A percentile compares a stretch with the other conserved stretches of the same genome.
These are phyloP conservation scores for Laticauda laticaudata DNA, from an alignment of 2,113 vertebrate species.

Conservation along the genomic window DNA sequence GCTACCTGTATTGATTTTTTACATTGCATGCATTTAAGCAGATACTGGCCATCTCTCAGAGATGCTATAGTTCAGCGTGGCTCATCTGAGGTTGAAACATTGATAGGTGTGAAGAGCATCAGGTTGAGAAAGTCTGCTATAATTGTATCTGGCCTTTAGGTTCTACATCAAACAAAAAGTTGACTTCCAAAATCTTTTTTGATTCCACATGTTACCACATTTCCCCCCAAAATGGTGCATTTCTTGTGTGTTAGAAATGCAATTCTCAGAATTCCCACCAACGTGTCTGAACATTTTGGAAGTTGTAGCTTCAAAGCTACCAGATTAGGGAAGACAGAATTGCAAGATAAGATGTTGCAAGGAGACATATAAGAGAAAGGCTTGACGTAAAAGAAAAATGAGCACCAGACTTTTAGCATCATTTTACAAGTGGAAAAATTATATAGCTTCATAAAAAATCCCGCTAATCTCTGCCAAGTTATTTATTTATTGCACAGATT, in stretches of 20 bases:
- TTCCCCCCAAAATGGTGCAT: background rate
- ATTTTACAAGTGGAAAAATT: background rate
- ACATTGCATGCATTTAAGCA: background rate
- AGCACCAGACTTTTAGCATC: background rate
- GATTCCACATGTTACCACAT: background rate
- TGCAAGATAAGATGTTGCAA: background rate
- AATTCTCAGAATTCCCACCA: background rate
- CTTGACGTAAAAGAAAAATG: background rate
- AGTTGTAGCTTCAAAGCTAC: background rate
- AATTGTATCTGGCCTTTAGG: background rate
- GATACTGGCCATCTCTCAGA: background rate
- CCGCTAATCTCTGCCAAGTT: background rate
- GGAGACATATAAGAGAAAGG: background rate
- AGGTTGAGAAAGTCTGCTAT: background rate
- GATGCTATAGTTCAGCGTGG: background rate
- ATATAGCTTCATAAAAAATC: background rate
- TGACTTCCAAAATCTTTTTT: background rate
- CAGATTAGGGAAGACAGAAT: background rate
- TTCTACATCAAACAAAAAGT: background rate
- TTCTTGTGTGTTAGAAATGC: background rate
- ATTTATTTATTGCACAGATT: background rate
- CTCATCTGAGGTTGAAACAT: background rate
- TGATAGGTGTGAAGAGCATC: background rate
- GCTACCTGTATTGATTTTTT: background rate
- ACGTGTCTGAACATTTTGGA: background rate